Base-by-base conservation (phyloP, 2,113 vertebrate species). In the Rhadina sibilatrix region DNA sequence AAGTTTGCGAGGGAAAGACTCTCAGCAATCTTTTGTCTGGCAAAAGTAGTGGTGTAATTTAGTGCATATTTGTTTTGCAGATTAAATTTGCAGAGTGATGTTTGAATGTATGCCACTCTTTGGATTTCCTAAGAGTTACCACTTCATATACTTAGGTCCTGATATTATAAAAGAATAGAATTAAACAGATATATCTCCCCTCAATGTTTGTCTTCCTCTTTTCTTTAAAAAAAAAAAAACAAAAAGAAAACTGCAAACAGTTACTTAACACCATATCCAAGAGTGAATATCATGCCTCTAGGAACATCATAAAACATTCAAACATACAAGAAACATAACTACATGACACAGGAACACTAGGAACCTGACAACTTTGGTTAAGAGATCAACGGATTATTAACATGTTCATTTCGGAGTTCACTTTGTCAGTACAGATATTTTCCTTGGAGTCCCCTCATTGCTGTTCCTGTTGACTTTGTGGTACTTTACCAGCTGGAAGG, bases 141-240 rank as follows among this genome's bases (percentile, higher is more conserved):
- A 38, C 10, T 23, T 9, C 22, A 15, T 24, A 24, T 28, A 56
- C 8, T n/a, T 65, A 57, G 20, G 3, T 82, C n/a, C 6, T 71
- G 35, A 33, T 46, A 42, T 5, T 44, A 11, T 31, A 65, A 25
- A 69, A 78, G 2, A 84, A 27, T 31, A 81, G 13, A 74, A 20
- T 42, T 42, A 77, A 61, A 27, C 5, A 75, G 14, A 12, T n/a
- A 4, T 52, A 38, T 35, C 6, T 33, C 2, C 4, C 3, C 15
- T 56, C 2, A 8, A 2, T 4, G 20, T 9, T 8, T 16, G 5
- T 7, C 3, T 12, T 33, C 22, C 0, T 0, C 1, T 6, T 27
- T 69, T 21, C n/a, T 61, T 21, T 38, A 38, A 38, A 8, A 46
- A 9, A 46, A 77, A 19, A 31, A 7, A 13, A 31, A 8, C 49